Conservation (phyloP, 2,888 invertebrate species). For the Erebia ligea region DNA sequence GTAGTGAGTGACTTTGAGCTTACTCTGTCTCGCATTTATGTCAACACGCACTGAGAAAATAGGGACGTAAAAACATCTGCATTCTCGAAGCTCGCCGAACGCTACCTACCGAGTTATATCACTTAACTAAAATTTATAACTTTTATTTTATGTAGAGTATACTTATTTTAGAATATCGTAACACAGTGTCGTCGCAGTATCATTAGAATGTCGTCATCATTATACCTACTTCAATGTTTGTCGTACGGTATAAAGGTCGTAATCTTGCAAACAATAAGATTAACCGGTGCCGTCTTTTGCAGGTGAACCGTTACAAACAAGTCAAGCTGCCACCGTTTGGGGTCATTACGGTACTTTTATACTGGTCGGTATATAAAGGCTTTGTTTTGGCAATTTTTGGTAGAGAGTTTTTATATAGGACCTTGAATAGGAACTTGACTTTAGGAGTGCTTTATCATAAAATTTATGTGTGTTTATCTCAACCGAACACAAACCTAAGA, state of each 20-base stretch:
- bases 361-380: slow-evolving; percentile 26
- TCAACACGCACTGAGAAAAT: too few relatives aligned
- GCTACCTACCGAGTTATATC: too few relatives aligned
- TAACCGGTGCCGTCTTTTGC: slow-evolving; percentile 11
- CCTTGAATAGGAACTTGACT: background rate
- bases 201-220: background rate
- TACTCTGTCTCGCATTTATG: too few relatives aligned
- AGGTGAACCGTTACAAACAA: slow-evolving; percentile 22
- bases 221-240: too few relatives aligned
- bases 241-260: slow-evolving; percentile 6
- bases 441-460: background rate
- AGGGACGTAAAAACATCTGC: too few relatives aligned
- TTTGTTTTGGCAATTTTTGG: background rate
- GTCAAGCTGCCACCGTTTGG: slow-evolving; percentile 23
- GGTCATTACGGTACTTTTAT: slow-evolving; percentile 29
- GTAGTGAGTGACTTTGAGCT: too few relatives aligned
- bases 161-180: background rate
- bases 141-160: too few relatives aligned
- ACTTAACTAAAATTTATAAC: too few relatives aligned
- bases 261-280: slow-evolving; percentile 11
- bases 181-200: background rate
- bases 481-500: background rate
- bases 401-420: slow-evolving; percentile 4
- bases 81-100: too few relatives aligned
- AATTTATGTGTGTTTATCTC: background rate